A percentile compares a stretch with the other conserved stretches of the same genome.
These are phyloP conservation scores for Cyclophora punctaria DNA, from an alignment of 2,888 invertebrate genomes.

Conservation along the genomic window DNA sequence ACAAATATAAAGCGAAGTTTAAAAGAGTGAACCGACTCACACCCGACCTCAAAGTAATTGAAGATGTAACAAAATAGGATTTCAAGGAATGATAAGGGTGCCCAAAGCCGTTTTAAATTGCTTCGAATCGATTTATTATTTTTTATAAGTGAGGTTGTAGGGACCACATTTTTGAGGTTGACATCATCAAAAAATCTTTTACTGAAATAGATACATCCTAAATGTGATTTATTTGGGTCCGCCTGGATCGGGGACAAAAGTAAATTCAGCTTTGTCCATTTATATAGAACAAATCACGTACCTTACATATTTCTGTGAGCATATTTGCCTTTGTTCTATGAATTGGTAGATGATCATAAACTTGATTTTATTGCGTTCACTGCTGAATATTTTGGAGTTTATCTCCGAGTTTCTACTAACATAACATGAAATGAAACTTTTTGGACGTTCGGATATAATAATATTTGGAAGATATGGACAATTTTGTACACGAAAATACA, in stretches of 20 bases:
- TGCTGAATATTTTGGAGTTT: too few relatives aligned
- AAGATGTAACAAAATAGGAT: slow-evolving; percentile 10
- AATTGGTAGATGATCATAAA: not conserved
- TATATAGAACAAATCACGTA: slow-evolving; percentile 9
- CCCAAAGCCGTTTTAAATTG: slow-evolving; percentile 13
- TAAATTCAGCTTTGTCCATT: slow-evolving; percentile 11
- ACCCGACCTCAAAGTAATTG: slow-evolving; percentile 9
- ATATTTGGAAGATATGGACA: too few relatives aligned
- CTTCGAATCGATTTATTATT: slow-evolving; percentile 14
- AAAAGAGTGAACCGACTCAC: not conserved
- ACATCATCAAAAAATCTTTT: slow-evolving; percentile 12
- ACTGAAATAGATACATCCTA: slow-evolving; percentile 8
- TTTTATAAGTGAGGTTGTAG: slow-evolving; percentile 6
- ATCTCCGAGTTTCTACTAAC: too few relatives aligned
- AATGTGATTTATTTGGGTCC: slow-evolving; percentile 20
- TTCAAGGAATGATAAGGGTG: slow-evolving; percentile 11
- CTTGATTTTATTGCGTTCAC: slow-evolving; percentile 5
- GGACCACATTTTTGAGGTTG: slow-evolving; percentile 5
- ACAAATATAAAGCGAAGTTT: slow-evolving; percentile 2
- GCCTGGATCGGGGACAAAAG: slow-evolving; percentile 14
- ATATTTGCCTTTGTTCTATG: not conserved
- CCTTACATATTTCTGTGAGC: not conserved
- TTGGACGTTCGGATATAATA: too few relatives aligned
- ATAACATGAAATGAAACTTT: too few relatives aligned
- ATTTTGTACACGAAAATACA: too few relatives aligned